phyloP scores from a whole-genome alignment of 2,113 vertebrate genomes.

The Poeciliopsis turrubarensis region DNA sequence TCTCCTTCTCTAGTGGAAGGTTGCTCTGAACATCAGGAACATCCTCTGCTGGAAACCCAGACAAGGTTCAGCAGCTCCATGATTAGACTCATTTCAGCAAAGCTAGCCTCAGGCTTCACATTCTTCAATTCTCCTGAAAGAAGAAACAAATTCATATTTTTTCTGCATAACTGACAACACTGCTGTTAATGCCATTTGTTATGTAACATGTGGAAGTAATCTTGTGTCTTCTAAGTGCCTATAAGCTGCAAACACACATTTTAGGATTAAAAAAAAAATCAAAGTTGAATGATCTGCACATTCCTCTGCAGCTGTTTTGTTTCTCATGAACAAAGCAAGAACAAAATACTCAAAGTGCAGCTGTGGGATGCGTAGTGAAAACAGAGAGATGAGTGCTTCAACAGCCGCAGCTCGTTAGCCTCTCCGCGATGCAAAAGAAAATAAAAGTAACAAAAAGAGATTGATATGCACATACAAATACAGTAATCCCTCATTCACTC shows the following conservation, averaged over 20 bases:
- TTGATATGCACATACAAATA: conserved; percentile 19
- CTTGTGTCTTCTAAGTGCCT: neutral
- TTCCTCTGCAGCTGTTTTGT: conserved; percentile 10
- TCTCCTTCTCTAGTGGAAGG: conserved; percentile 25
- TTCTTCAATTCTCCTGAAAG: conserved; percentile 8
- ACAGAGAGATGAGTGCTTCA: conserved; percentile 10
- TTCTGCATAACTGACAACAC: neutral
- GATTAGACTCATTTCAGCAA: conserved; percentile 10
- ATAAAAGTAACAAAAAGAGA: conserved; percentile 18
- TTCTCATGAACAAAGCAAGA: conserved; percentile 20
- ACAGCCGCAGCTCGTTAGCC: conserved; percentile 43
- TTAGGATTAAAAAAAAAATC: neutral
- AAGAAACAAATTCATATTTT: conserved; percentile 6
- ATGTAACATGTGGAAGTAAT: conserved; percentile 39
- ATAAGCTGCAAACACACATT: conserved; percentile 27
- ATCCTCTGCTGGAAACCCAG: conserved; percentile 26
- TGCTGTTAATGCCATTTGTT: conserved; percentile 23
- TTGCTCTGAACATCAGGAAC: neutral
- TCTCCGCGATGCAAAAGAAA: conserved; percentile 16
- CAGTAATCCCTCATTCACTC: conserved; percentile 31
- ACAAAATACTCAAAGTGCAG: conserved; percentile 4
- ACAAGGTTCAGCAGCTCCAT: conserved; percentile 1
- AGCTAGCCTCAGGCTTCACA: conserved; percentile 25
- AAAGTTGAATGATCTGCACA: neutral
- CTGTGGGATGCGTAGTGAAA: neutral